Evolutionary conservation across 2,888 invertebrate genomes (phyloP).

Genomic region (Ischnus inquisitorius): DNA sequence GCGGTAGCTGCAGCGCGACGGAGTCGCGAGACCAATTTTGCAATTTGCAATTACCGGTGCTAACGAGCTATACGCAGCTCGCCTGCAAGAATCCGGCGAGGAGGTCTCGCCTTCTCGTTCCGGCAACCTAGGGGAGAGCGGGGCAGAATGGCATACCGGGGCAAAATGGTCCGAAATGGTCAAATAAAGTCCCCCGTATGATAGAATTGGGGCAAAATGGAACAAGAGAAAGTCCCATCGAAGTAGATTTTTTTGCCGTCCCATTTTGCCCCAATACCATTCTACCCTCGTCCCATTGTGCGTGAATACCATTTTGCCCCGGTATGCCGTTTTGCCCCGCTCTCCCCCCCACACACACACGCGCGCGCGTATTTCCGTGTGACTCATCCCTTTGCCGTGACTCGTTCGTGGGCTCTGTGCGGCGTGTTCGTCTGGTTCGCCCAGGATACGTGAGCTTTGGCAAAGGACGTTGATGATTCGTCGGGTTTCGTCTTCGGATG

Average conservation of each 20-base stretch:
- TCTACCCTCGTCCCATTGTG: no score
- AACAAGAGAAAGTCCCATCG: no score
- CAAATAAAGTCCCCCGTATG: no score
- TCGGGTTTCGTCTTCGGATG: constrained; percentile 31
- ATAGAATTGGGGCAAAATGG: no score
- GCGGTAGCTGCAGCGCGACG: constrained; percentile 41
- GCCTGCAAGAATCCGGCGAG: constrained; percentile 20
- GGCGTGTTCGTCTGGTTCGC: background rate
- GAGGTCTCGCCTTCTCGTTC: constrained; percentile 10
- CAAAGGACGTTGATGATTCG: background rate
- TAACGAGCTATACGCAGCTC: constrained; percentile 66
- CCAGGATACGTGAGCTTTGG: background rate
- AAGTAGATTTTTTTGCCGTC: no score
- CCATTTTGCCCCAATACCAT: no score
- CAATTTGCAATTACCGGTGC: constrained; percentile 69
- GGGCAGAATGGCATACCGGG: no score
- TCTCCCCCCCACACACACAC: background rate
- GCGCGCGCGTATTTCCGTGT: background rate
- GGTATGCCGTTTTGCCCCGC: no score
- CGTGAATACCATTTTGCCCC: no score
- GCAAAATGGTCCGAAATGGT: no score
- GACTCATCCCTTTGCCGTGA: background rate
- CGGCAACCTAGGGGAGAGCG: no score
- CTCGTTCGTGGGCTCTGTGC: background rate
- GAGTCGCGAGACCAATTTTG: constrained; percentile 61